Base-by-base conservation (phyloP, 2,888 invertebrate genomes). In the Megaustenia siamemsis region DNA sequence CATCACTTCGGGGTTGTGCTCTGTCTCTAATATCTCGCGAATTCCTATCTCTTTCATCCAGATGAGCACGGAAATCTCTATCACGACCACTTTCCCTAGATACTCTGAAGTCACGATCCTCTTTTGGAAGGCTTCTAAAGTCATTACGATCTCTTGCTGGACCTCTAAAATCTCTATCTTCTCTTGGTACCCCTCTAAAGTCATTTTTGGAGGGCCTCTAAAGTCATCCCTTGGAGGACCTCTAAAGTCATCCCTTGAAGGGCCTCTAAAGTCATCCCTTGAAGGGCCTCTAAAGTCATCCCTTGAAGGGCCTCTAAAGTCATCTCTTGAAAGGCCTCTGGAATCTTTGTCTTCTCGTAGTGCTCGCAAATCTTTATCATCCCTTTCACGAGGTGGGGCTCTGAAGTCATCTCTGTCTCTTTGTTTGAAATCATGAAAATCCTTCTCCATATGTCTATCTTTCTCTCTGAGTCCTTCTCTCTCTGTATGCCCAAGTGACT, bases 81-180 rank as follows among this genome's bases (percentile, higher is more conserved):
- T 78, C 79, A 28, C 73, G 79, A 60, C 66, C 82, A 43, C 75
- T 63, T 24, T 66, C 87, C 12, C 86, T 32, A 35, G 82, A 53
- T 78, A 81, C 66, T 75, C 86, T 84, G 66, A 79, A 79, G 43
- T 85, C 78, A 12, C 78, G 78, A 32, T 85, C 83, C 32, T 86
- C 87, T 53, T 83, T 83, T 68, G 88, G 87, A 32, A 88, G 87
- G 12, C 83, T 82, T 43, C 86, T 81, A 18, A 88, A 88, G 80
- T 88, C 89, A 69, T 83, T 86, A 45, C 86, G 76, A 21, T 86
- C 87, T 66, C 84, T 86, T 78, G 83, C 69, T 15, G 81, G 68
- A 82, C 75, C 88, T 76, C 87, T 77, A 12, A 82, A 63, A 73
- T 82, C 82, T 69, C 88, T 88, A 35, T 87, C 88, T 86, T 88